Evolutionary conservation across 1,140 invertebrate species (phyloP), one percentile per base, ranked within the genome.

Genomic region (Coelopa frigida): DNA sequence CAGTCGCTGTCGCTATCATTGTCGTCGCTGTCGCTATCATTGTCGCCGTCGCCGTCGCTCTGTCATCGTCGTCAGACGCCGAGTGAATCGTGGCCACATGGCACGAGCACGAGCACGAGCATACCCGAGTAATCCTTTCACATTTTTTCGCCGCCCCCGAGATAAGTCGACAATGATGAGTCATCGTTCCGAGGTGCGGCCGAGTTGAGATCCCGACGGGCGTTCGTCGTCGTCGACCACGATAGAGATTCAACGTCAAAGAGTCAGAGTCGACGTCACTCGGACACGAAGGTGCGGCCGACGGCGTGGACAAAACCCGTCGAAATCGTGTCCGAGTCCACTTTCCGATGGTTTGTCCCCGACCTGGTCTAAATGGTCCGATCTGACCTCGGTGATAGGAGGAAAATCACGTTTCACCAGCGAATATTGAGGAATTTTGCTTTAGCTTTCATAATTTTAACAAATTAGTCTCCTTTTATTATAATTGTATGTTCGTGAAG

Each of bases 341-440:
- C 22, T 23, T 26, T 12, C 29, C 7, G 12, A 21, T 38, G 23
- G 3, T n/a, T 41, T 45, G 33, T 41, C 48, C n/a, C n/a, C n/a
- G n/a, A n/a, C n/a, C n/a, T n/a, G n/a, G n/a, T n/a, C n/a, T n/a
- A n/a, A n/a, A 49, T 49, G 48, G 29, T 44, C 40, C 27, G 18
- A 23, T 44, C 37, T 38, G 36, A 49, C 45, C 35, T 44, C 41
- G 45, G 41, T 49, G 41, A 44, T 40, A 62, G 61, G 61, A 58
- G 61, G 55, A 54, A 65, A 65, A 65, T 65, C 62, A 65, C 61
- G 61, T 62, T 58, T 47, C 51, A 46, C 59, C 56, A 51, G 61
- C 61, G 56, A 65, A 61, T 65, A 65, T 65, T 65, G 61, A 64
- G 59, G 56, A 55, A 65, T 65, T 65, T 56, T 65, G 61, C 59